Percentiles rank a stretch among this genome's conserved stretches.
Evolutionary conservation across 2,888 invertebrate species (phyloP).

Genomic region (Dynastes hyllus): DNA sequence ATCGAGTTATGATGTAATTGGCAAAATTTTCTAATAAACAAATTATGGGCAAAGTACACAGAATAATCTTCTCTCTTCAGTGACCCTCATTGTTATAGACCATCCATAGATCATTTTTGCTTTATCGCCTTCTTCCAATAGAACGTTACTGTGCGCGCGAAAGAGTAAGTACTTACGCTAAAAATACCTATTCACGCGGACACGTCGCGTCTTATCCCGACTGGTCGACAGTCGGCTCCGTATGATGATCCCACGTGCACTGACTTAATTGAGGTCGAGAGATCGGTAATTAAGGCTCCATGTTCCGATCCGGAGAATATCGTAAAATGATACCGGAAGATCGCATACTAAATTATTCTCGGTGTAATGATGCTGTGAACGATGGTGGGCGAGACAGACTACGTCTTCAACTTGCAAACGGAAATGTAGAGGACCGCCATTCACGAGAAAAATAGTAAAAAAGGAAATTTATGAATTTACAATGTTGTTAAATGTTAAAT

Average conservation of each 20-base stretch:
- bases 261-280: constrained; percentile 53
- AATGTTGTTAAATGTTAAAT: too few relatives aligned
- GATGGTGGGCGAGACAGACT: constrained; percentile 6
- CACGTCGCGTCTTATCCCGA: constrained; percentile 29
- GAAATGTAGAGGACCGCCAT: not conserved
- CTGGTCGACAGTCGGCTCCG: constrained; percentile 34
- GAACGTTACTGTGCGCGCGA: not conserved
- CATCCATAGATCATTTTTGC: not conserved
- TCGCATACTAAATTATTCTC: constrained; percentile 51
- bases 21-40: too few relatives aligned
- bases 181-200: constrained; percentile 10
- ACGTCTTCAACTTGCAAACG: not conserved
- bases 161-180: not conserved
- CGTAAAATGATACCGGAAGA: constrained; percentile 55
- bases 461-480: too few relatives aligned
- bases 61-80: too few relatives aligned
- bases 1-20: too few relatives aligned
- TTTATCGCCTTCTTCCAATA: not conserved
- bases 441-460: too few relatives aligned
- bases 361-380: constrained; percentile 30
- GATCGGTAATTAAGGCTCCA: constrained; percentile 50
- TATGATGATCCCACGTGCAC: constrained; percentile 51
- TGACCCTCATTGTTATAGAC: too few relatives aligned
- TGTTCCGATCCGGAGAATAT: constrained; percentile 52
- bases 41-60: too few relatives aligned